These are phyloP conservation scores for Alcedo quadribrachys DNA, from an alignment of 2,797 vertebrate species.

Conservation along the genomic window DNA sequence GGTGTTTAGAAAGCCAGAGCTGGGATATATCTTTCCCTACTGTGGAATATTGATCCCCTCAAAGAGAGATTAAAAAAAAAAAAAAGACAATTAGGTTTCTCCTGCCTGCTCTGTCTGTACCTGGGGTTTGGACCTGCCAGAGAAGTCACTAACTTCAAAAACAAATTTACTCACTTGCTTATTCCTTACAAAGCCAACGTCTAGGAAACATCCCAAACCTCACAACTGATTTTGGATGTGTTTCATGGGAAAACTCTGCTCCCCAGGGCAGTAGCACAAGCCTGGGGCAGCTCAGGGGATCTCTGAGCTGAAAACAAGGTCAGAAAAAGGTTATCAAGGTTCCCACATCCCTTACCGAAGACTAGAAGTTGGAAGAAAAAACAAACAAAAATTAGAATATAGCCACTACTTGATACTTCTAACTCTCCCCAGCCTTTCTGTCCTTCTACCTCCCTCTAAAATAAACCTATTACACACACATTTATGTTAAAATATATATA, in stretches of 20 bases:
- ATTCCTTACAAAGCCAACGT: not conserved
- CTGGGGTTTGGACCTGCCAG: not conserved
- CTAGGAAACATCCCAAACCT: rapidly evolving
- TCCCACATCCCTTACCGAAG: not conserved
- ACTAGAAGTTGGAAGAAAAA: not conserved
- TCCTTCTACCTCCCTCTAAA: too few species aligned
- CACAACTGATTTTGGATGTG: rapidly evolving
- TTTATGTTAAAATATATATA: too few species aligned
- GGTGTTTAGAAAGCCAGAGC: slow-evolving; percentile 23
- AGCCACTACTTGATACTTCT: too few species aligned
- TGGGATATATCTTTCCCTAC: not conserved
- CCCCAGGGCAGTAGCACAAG: rapidly evolving
- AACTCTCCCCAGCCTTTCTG: too few species aligned
- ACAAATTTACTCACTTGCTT: rapidly evolving
- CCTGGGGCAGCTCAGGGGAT: not conserved
- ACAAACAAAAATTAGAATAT: too few species aligned
- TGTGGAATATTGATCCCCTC: not conserved
- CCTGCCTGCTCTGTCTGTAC: not conserved
- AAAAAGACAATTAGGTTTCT: not conserved
- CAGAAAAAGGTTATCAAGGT: not conserved
- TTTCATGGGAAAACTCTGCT: not conserved
- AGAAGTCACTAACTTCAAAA: not conserved
- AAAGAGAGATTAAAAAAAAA: not conserved
- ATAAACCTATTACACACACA: too few species aligned
- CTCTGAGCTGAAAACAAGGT: not conserved